Percentiles rank a stretch among this genome's conserved stretches.
Evolutionary conservation across 1,140 invertebrate species (phyloP).

Genomic region (Trichonephila inaurata): DNA sequence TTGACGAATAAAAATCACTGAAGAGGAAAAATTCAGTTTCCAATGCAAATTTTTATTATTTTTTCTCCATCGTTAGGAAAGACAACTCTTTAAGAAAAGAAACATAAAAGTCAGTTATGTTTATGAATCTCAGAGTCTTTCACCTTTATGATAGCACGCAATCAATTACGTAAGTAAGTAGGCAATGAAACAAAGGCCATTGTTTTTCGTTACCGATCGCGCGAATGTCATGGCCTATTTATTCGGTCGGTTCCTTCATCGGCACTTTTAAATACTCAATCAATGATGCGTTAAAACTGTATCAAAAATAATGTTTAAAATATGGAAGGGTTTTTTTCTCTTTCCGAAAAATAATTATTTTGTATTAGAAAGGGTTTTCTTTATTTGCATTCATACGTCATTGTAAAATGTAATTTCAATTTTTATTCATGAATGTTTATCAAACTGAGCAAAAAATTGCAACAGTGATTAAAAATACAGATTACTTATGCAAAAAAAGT

Average conservation of each 20-base stretch:
- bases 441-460: too few relatives aligned
- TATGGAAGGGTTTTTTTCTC: too few relatives aligned
- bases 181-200: background rate
- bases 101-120: background rate
- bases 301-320: background rate
- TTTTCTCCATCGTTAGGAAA: background rate
- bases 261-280: background rate
- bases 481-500: too few relatives aligned
- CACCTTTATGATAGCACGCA: background rate
- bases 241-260: background rate
- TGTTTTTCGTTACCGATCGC: background rate
- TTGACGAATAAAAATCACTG: background rate
- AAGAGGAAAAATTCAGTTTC: background rate
- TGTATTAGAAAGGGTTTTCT: too few relatives aligned
- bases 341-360: too few relatives aligned
- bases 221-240: background rate
- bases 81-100: background rate
- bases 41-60: background rate
- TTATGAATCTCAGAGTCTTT: background rate
- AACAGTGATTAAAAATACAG: too few relatives aligned
- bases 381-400: too few relatives aligned
- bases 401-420: too few relatives aligned
- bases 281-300: background rate
- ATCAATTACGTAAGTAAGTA: background rate
- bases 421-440: too few relatives aligned